Conservation (phyloP, 2,888 invertebrate genomes). For the Parnassius glacialis region DNA sequence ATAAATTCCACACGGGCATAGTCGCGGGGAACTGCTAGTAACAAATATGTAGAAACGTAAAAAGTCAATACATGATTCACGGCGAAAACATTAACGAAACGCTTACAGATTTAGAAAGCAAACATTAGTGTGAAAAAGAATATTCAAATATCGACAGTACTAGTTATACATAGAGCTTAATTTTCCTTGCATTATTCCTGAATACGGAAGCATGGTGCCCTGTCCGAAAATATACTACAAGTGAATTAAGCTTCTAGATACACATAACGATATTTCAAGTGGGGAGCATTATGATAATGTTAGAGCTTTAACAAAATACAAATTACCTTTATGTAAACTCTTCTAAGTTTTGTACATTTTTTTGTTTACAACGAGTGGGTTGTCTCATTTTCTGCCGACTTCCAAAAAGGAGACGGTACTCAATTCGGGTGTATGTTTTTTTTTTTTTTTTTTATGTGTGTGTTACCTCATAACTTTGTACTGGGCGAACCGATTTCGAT, state of each 20-base stretch:
- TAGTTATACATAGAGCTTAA: not conserved
- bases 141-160: conserved; percentile 10
- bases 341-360: not conserved
- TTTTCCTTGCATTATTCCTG: not conserved
- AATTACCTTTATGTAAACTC: not conserved
- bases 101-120: conserved; percentile 20
- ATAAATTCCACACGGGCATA: too few relatives aligned
- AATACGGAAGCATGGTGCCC: conserved; percentile 21
- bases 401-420: too few relatives aligned
- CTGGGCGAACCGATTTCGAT: too few relatives aligned
- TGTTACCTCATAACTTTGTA: too few relatives aligned
- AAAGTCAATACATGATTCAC: conserved; percentile 20
- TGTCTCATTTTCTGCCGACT: too few relatives aligned
- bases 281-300: conserved; percentile 15
- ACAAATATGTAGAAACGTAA: not conserved
- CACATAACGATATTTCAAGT: conserved; percentile 2
- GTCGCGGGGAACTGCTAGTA: too few relatives aligned
- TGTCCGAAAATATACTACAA: conserved; percentile 26
- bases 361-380: too few relatives aligned
- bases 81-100: conserved; percentile 20
- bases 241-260: conserved; percentile 12
- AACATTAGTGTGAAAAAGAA: not conserved
- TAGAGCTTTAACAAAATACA: conserved; percentile 7
- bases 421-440: too few relatives aligned
- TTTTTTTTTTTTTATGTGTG: too few relatives aligned